Evolutionary conservation across 2,797 vertebrate species (phyloP), one percentile per base, ranked within the genome.

Genomic region (Platyrinchus mystaceus): DNA sequence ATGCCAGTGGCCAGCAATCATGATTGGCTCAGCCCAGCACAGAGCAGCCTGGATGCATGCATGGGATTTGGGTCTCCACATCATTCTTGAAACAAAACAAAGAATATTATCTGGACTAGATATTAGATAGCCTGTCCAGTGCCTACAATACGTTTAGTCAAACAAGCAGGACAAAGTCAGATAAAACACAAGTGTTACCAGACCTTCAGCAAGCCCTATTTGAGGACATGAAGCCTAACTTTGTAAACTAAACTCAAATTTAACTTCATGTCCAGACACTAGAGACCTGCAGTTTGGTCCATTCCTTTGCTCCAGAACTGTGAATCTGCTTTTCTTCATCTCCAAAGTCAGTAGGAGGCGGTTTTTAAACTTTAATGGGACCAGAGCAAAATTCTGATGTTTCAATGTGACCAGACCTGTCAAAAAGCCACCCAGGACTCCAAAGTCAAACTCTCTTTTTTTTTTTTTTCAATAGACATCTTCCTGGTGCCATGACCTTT

Each of bases 41-140:
- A 28, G 49, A 67, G 26, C n/a, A 50, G 7, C 30, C 32, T 58
- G 28, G 39, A 11, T 8, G 0, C 8, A 26, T 0, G 3, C 12
- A 9, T 9, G 32, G 20, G 4, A 21, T 39, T 60, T 7, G 34
- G 8, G n/a, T 70, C 5, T 36, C 3, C 16, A 36, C 11, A 70
- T 28, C 22, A 34, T 20, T 34, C 47, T 30, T 4, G 3, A 70
- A 81, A 30, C 27, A 39, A 28, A 59, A 27, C n/a, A 39, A 81
- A 49, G 5, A 9, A 4, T 46, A 14, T 43, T 59, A 14, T 18
- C 53, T 67, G 60, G 27, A 77, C 21, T 36, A 70, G 39, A 17
- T 32, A 9, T 50, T 24, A 39, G 14, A 34, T 26, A 67, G 12
- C 26, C 32, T 26, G 32, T 19, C 7, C 50, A 52, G 32, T 19